These are phyloP conservation scores for Lepidurus couesii DNA, from an alignment of 1,140 invertebrate species.

Conservation along the genomic window DNA sequence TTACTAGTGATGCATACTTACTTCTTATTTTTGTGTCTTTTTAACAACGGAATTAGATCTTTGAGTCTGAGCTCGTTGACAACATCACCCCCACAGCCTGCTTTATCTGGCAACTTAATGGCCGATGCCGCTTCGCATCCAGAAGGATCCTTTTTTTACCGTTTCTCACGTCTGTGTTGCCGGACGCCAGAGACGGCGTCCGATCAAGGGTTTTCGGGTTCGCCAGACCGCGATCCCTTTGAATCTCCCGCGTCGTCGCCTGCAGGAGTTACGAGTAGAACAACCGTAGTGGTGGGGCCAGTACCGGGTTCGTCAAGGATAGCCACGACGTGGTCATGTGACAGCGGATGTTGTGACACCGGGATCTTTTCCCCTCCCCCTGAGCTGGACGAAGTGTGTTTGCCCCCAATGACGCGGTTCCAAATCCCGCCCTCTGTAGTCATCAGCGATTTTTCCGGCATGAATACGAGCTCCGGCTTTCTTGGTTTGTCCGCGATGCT, in stretches of 20 bases:
- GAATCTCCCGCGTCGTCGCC: neutral
- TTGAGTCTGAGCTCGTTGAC: neutral
- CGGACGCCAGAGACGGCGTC: neutral
- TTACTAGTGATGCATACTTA: neutral
- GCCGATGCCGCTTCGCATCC: neutral
- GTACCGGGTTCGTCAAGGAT: neutral
- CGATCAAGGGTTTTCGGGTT: neutral
- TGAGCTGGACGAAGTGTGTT: neutral
- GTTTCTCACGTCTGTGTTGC: neutral
- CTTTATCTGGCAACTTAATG: neutral
- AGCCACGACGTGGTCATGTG: neutral
- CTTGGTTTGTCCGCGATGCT: neutral
- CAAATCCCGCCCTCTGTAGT: neutral
- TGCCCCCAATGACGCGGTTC: neutral
- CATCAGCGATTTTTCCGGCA: neutral
- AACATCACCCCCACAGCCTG: neutral
- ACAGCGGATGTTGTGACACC: constrained; percentile 9
- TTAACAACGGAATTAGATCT: neutral
- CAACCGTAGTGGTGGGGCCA: too few species aligned
- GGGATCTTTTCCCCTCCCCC: neutral
- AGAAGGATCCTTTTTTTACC: neutral
- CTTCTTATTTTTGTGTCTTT: neutral
- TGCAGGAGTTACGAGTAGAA: neutral
- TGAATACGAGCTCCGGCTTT: neutral
- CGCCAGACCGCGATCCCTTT: neutral